phyloP scores from a whole-genome alignment of 2,113 vertebrate genomes.

The Upupa epops region DNA sequence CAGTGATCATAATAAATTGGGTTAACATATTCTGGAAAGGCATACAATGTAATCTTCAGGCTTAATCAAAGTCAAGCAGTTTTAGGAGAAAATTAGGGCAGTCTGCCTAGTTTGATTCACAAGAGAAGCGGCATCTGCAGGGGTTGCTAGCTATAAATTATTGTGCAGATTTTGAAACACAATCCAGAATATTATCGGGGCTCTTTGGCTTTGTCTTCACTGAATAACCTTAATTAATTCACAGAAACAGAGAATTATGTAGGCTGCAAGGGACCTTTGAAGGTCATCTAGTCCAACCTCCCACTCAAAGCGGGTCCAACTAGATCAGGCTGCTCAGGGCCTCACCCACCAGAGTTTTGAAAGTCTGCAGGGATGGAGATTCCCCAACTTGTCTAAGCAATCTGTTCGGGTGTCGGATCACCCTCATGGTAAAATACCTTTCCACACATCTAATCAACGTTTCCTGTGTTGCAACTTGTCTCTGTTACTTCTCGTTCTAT shows the following conservation, averaged over 20 bases:
- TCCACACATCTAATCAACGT: neutral
- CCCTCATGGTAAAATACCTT: neutral
- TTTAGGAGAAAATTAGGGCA: neutral
- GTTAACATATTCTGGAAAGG: neutral
- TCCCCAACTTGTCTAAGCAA: neutral
- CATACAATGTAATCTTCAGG: neutral
- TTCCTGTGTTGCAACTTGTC: neutral
- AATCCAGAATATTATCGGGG: neutral
- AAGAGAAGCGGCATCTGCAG: neutral
- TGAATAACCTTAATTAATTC: neutral
- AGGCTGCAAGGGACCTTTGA: neutral
- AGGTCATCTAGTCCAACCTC: neutral
- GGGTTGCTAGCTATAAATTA: neutral
- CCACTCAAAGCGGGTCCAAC: neutral
- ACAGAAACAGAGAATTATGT: neutral
- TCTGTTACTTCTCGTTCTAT: neutral
- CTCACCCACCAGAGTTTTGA: neutral
- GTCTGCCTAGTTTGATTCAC: neutral
- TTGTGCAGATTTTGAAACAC: neutral
- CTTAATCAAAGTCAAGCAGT: neutral
- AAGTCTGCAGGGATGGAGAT: slow-evolving; percentile 17
- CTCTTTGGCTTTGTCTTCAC: neutral
- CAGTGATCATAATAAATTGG: neutral
- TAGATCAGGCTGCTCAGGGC: neutral
- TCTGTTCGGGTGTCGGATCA: neutral